Conservation (phyloP, 2,888 invertebrate genomes). For the Drepanosiphum platanoidis region DNA sequence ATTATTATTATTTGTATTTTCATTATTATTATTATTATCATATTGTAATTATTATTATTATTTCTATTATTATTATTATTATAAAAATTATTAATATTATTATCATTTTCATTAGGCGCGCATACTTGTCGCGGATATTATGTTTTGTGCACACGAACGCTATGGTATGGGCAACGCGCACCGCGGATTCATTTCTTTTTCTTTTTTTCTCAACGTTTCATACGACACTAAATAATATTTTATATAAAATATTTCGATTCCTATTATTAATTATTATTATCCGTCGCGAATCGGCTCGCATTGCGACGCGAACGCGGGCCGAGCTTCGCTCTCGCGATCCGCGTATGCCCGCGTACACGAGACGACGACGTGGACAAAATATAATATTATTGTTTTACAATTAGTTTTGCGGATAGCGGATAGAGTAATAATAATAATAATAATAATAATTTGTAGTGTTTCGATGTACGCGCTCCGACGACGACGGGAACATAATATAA, state of each 20-base stretch:
- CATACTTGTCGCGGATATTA: background rate
- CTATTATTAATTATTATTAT: too few relatives aligned
- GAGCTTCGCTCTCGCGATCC: too few relatives aligned
- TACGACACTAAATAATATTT: too few relatives aligned
- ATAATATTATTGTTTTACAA: too few relatives aligned
- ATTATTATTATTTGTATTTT: constrained; percentile 22
- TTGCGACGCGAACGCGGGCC: background rate
- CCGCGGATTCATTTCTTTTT: background rate
- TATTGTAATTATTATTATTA: background rate
- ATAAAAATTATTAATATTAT: constrained; percentile 3
- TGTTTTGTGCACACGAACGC: background rate
- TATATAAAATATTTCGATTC: too few relatives aligned
- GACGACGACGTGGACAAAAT: too few relatives aligned
- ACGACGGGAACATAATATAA: background rate
- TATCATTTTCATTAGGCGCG: background rate
- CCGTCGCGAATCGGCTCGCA: too few relatives aligned
- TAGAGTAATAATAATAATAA: background rate
- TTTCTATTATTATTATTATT: constrained; percentile 8
- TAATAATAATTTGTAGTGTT: background rate
- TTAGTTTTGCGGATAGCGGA: too few relatives aligned
- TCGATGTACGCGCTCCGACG: too few relatives aligned
- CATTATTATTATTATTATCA: background rate
- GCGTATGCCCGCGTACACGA: too few relatives aligned
- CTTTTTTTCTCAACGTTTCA: constrained; percentile 25
- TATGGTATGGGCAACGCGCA: background rate